Base-by-base conservation (phyloP, 2,797 vertebrate genomes). In the Lycodopsis pacificus region DNA sequence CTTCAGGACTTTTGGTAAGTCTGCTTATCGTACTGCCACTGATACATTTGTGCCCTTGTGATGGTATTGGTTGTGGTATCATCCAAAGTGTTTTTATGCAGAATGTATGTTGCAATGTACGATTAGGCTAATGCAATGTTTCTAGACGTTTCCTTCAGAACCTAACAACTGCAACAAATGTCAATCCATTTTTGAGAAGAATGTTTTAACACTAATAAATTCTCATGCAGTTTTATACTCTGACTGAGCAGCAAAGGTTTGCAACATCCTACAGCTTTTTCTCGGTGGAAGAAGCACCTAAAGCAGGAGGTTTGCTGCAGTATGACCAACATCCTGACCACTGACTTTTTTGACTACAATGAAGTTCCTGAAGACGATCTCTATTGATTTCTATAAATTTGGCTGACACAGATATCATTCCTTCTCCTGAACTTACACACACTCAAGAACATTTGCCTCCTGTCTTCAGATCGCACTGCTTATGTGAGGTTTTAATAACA, bases 141-240 rank as follows among this genome's bases (percentile, higher is more conserved):
- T 53, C 12, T 9, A 20, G 9, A 62, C 4, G 4, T 64, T 59
- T 59, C 4, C 38, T n/a, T 66, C 42, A 71, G 40, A 61, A 65
- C 20, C 1, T 56, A 20, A 71, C 38, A 64, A 44, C 5, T 14
- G 7, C 40, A 64, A 56, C 38, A 56, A 48, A 34, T 32, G 27
- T 59, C 14, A 4, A 4, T 56, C 8, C 1, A 58, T 51, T 65
- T 44, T 14, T 5, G 7, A 54, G 3, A 25, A 22, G 14, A 46
- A 22, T 13, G 13, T 82, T 13, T 44, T 64, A 56, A 42, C 17
- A 34, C 27, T n/a, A 76, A 72, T 82, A 74, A 82, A 82, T 27
- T 19, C 7, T 67, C 8, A 22, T 56, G 5, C 8, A 42, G 6
- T 62, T 68, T 30, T 49, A 17, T 57, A 22, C 40, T 46, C 34